These are phyloP conservation scores for Enhydra lutris DNA, from an alignment of 2,113 vertebrate genomes.

Conservation along the genomic window DNA sequence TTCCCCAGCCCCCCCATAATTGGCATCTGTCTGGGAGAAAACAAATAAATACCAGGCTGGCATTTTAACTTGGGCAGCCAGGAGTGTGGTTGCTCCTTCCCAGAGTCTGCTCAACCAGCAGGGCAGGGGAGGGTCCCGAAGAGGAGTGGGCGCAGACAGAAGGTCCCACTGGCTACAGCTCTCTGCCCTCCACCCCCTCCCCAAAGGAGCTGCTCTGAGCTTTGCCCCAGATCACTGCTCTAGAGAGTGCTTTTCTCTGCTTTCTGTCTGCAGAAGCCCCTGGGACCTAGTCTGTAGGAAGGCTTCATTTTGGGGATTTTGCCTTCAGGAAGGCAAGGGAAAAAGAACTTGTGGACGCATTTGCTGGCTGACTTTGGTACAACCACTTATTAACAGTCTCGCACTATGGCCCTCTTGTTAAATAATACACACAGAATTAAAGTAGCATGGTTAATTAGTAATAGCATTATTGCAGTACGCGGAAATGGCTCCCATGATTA, in stretches of 20 bases:
- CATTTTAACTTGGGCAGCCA: constrained; percentile 67
- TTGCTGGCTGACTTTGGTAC: neutral
- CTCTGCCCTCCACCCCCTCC: neutral
- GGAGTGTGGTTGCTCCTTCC: neutral
- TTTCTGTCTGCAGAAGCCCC: constrained; percentile 2
- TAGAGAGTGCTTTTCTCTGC: neutral
- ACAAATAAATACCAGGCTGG: constrained; percentile 72
- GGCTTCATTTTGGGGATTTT: neutral
- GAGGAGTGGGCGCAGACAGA: neutral
- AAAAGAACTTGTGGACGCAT: neutral
- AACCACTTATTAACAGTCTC: neutral
- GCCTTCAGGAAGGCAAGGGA: neutral
- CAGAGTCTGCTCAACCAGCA: neutral
- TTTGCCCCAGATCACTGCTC: neutral
- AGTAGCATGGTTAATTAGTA: neutral
- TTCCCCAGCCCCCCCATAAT: constrained; percentile 41
- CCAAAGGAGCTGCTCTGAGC: neutral
- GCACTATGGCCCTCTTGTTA: neutral
- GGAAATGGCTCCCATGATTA: neutral
- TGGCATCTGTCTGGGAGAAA: constrained; percentile 70
- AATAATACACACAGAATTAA: neutral
- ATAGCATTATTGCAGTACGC: neutral
- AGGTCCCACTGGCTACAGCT: neutral
- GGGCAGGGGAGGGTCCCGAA: neutral
- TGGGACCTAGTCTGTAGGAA: neutral